A percentile compares a stretch with the other conserved stretches of the same genome.
Conservation (phyloP, 2,797 vertebrate species). For the Chromis chromis region DNA sequence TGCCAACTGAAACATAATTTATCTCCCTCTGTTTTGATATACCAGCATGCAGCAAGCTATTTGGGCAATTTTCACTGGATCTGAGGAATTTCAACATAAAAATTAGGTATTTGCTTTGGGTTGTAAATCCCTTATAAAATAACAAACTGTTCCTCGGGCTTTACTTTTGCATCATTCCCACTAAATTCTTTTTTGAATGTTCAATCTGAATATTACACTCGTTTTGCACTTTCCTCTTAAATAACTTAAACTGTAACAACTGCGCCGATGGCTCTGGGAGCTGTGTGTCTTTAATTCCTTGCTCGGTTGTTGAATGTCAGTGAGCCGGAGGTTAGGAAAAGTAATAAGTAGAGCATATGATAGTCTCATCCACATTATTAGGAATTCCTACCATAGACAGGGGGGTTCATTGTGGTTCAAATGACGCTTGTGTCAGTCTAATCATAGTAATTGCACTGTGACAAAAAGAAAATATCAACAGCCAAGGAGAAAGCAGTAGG, state of each 20-base stretch:
- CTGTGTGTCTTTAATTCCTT: constrained; percentile 24
- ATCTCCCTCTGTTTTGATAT: background rate
- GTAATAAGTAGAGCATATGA: constrained; percentile 60
- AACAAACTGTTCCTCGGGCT: background rate
- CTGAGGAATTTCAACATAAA: background rate
- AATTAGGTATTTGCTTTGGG: background rate
- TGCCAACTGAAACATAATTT: constrained; percentile 2
- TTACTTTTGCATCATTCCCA: background rate
- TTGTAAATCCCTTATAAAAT: constrained; percentile 17
- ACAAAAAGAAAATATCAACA: constrained; percentile 27
- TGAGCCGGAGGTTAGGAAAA: constrained; percentile 66
- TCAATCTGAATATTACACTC: background rate
- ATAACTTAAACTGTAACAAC: constrained; percentile 37
- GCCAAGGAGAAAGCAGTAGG: constrained; percentile 11
- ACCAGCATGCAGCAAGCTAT: background rate
- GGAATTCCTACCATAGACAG: constrained; percentile 43
- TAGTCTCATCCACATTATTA: constrained; percentile 53
- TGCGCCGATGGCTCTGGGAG: constrained; percentile 31
- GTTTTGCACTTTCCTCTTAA: constrained; percentile 38
- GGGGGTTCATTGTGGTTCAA: constrained; percentile 23
- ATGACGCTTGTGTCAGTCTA: constrained; percentile 28
- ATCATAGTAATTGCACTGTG: constrained; percentile 37
- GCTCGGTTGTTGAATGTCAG: constrained; percentile 27
- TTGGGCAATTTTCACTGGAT: background rate
- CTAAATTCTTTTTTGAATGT: background rate